Percentiles rank a stretch among this genome's conserved stretches.
Evolutionary conservation across 2,113 vertebrate genomes (phyloP).

Genomic region (Dascyllus trimaculatus): DNA sequence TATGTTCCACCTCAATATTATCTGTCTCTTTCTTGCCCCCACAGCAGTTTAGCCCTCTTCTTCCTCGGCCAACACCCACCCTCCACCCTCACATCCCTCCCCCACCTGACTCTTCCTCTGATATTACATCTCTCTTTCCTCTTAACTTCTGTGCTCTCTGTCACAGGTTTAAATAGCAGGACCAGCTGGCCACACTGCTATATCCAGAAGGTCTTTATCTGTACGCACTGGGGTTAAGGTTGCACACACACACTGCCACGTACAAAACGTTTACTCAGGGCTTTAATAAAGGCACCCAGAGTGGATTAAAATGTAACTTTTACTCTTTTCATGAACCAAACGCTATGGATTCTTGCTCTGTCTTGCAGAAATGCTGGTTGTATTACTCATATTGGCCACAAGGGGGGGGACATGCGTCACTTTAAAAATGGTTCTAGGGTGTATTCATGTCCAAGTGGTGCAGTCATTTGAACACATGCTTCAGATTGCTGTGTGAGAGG

Average conservation of each 20-base stretch:
- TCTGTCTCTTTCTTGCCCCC: too few relatives aligned
- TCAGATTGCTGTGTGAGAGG: neutral
- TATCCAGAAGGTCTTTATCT: slow-evolving; percentile 65
- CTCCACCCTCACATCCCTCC: neutral
- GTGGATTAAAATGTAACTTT: neutral
- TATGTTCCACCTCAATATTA: too few relatives aligned
- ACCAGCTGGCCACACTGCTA: slow-evolving; percentile 74
- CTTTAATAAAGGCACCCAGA: neutral
- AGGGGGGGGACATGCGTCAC: slow-evolving; percentile 22
- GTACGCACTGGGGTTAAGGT: slow-evolving; percentile 47
- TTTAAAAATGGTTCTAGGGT: neutral
- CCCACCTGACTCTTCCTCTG: slow-evolving; percentile 20
- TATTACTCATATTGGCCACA: slow-evolving; percentile 31
- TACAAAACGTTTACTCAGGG: neutral
- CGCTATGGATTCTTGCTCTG: neutral
- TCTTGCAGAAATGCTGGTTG: slow-evolving; percentile 7
- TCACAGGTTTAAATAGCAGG: slow-evolving; percentile 75
- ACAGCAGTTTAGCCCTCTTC: neutral
- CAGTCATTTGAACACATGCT: neutral
- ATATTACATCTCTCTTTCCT: slow-evolving; percentile 61
- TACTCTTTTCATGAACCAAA: slow-evolving; percentile 7
- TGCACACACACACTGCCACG: slow-evolving; percentile 33
- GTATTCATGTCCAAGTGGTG: neutral
- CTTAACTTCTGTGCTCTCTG: slow-evolving; percentile 48
- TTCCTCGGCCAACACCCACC: slow-evolving; percentile 16